Evolutionary conservation across 2,888 invertebrate species (phyloP).

Genomic region (Platycnemis pennipes): DNA sequence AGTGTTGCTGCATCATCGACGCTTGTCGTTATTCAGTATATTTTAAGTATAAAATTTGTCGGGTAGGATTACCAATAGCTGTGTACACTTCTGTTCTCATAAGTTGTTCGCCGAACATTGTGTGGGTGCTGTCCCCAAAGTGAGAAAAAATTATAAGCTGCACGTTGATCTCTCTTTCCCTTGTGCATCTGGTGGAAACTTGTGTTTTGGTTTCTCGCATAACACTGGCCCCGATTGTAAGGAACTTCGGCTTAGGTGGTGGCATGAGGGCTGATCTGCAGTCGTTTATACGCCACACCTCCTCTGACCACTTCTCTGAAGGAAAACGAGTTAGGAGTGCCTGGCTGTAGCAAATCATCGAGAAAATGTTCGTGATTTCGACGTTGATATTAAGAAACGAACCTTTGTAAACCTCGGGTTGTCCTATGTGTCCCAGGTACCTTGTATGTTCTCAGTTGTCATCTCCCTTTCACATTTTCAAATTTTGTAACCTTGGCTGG

Average conservation of each 20-base stretch:
- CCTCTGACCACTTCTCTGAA: slow-evolving; percentile 89
- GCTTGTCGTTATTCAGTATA: not conserved
- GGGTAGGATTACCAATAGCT: not conserved
- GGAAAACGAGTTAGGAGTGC: slow-evolving; percentile 51
- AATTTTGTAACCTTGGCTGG: not conserved
- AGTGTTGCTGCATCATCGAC: not conserved
- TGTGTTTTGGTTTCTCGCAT: slow-evolving; percentile 31
- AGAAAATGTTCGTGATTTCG: slow-evolving; percentile 34
- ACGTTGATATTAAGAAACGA: not conserved
- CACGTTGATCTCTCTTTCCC: not conserved
- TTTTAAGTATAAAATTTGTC: not conserved
- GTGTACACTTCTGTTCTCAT: not conserved
- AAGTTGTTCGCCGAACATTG: not conserved
- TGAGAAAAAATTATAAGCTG: not conserved
- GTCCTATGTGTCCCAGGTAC: not conserved
- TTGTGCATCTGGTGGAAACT: not conserved
- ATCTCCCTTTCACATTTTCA: not conserved
- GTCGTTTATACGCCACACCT: slow-evolving; percentile 89
- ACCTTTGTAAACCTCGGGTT: not conserved
- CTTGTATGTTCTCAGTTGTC: too few species aligned
- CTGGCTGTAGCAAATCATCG: slow-evolving; percentile 44
- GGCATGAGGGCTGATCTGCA: slow-evolving; percentile 89
- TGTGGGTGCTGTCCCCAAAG: not conserved
- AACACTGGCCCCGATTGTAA: slow-evolving; percentile 64
- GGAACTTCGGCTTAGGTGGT: slow-evolving; percentile 73